A percentile compares a stretch with the other conserved stretches of the same genome.
These are phyloP conservation scores for Oscheius onirici DNA, from an alignment of 2,888 invertebrate genomes.

Conservation along the genomic window DNA sequence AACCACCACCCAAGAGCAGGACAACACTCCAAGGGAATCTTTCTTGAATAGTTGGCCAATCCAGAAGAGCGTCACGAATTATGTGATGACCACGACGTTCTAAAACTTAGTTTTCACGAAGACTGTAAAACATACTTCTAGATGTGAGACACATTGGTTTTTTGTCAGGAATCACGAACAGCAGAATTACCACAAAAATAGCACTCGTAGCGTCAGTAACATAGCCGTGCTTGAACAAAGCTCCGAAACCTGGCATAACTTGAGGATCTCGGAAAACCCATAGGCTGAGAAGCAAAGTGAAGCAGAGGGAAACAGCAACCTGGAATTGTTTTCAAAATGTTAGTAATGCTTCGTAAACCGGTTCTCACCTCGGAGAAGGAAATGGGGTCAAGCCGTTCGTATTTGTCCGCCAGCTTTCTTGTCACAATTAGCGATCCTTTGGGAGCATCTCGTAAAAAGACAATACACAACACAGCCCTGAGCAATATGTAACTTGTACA, in stretches of 20 bases:
- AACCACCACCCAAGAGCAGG: slow-evolving; percentile 67
- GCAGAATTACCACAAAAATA: slow-evolving; percentile 83
- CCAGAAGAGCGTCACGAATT: slow-evolving; percentile 43
- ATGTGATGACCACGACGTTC: slow-evolving; percentile 15
- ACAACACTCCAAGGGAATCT: slow-evolving; percentile 68
- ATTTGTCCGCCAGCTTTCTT: slow-evolving; percentile 59
- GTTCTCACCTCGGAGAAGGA: slow-evolving; percentile 53
- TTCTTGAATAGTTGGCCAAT: slow-evolving; percentile 60
- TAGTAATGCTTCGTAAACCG: not conserved
- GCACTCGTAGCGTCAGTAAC: slow-evolving; percentile 77
- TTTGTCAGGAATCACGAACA: slow-evolving; percentile 85
- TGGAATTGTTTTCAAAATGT: not conserved
- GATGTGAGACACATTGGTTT: slow-evolving; percentile 71
- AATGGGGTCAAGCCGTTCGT: slow-evolving; percentile 51
- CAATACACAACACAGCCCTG: slow-evolving; percentile 42
- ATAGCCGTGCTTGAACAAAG: slow-evolving; percentile 67
- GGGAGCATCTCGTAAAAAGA: slow-evolving; percentile 54
- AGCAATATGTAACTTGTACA: not conserved
- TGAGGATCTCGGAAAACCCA: slow-evolving; percentile 91
- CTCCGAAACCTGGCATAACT: slow-evolving; percentile 87
- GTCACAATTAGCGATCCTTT: slow-evolving; percentile 57
- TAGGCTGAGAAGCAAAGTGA: slow-evolving; percentile 82
- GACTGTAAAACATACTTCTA: not conserved
- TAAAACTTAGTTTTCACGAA: not conserved
- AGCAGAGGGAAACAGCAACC: slow-evolving; percentile 72